Evolutionary conservation across 2,797 vertebrate species (phyloP), one percentile per base, ranked within the genome.

Genomic region (Falco naumanni): DNA sequence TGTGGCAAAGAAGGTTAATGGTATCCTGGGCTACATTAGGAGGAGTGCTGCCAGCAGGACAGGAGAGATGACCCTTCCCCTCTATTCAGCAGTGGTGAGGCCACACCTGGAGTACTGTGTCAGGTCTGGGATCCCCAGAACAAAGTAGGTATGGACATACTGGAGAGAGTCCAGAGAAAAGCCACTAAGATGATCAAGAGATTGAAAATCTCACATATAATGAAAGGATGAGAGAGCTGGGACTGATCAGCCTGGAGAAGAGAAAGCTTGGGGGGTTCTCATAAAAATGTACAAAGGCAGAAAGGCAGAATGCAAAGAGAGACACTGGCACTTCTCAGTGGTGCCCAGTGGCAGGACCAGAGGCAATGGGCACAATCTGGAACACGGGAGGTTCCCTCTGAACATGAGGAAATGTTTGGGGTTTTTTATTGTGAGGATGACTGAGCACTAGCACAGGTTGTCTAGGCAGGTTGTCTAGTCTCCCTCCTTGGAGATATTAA

Each of bases 401-500:
- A 43, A 43, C 16, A 43, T 43, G 13, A 43, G 41, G 41, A 43
- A 43, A 43, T 16, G 15, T 43, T 43, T 43, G 37, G 37, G 37
- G 10, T 16, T 43, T 43, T 43, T 43, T 43, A 43, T 16, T 43
- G 41, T 43, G 41, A 43, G 37, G 37, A 37, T 37, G 37, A 37
- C 37, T 37, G 37, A 37, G 37, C 37, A 37, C 37, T 10, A 37
- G 41, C 41, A 43, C 41, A 43, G 41, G 13, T 43, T 71, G 21
- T 3, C 1, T 1, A 39, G 0, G 3, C 3, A 71, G 4, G 6
- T 17, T 61, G 20, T 80, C 16, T 9, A 66, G 26, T 68, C 21
- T 53, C 50, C 4, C 2, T 59, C 24, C 25, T 64, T 13, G 1
- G 6, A 66, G 26, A 48, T 0, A 31, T 17, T 48, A 34, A 84